These are phyloP conservation scores for Lepidurus apus DNA, from an alignment of 1,140 invertebrate species.

Conservation along the genomic window DNA sequence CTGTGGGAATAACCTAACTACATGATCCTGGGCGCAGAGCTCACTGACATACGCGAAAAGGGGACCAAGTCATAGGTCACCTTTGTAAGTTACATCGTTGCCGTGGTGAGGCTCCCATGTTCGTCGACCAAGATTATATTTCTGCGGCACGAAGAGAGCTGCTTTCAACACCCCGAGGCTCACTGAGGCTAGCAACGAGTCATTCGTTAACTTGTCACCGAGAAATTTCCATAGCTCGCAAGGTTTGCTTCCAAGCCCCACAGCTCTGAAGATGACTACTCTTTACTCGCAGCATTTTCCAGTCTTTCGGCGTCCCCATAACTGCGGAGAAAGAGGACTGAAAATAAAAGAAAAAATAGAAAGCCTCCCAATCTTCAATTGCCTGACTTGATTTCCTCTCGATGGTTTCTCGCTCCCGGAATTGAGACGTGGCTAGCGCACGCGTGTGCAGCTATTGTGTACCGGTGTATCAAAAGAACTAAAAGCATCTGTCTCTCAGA, in stretches of 20 bases:
- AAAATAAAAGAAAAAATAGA: neutral
- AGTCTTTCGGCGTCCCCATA: too few species aligned
- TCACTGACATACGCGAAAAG: neutral
- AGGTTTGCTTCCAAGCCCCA: too few species aligned
- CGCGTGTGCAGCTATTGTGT: constrained; percentile 1
- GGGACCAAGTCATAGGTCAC: neutral
- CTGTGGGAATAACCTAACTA: too few species aligned
- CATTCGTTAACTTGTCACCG: constrained; percentile 2
- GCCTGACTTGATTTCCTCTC: constrained; percentile 1
- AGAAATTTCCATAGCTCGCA: neutral
- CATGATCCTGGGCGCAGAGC: too few species aligned
- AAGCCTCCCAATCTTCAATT: neutral
- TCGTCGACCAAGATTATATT: neutral
- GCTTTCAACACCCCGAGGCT: neutral
- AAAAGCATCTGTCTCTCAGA: constrained; percentile 18
- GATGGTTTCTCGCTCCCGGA: constrained; percentile 4
- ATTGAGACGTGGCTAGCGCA: constrained; percentile 20
- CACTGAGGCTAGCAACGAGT: neutral
- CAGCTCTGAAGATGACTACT: too few species aligned
- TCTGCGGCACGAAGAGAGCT: neutral
- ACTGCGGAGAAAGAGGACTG: too few species aligned
- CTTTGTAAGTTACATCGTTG: neutral
- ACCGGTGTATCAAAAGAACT: constrained; percentile 7
- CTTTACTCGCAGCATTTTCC: too few species aligned
- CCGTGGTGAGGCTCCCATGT: neutral